Conservation (phyloP, 2,888 invertebrate species). For the Eurytoma californica region DNA sequence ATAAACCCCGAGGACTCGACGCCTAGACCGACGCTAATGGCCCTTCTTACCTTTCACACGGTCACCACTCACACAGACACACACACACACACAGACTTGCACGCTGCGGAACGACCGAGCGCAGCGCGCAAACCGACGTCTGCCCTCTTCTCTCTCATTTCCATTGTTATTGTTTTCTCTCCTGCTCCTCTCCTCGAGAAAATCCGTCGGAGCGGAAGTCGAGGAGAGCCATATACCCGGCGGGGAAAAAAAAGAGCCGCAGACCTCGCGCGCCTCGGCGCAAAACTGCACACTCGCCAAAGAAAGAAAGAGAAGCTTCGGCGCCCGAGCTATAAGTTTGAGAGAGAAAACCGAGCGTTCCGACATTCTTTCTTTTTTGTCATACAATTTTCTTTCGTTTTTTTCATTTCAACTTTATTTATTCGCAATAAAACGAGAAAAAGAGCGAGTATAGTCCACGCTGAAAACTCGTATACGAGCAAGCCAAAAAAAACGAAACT, state of each 20-base stretch:
- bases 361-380: not conserved
- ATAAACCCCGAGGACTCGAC: conserved; percentile 21
- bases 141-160: not conserved
- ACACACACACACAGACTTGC: not conserved
- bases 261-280: not conserved
- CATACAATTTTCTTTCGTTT: too few species aligned
- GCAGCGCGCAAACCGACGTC: too few species aligned
- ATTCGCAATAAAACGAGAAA: not conserved
- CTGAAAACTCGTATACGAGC: too few species aligned
- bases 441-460: not conserved
- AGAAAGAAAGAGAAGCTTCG: conserved; percentile 43
- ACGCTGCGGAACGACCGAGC: too few species aligned
- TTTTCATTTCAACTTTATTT: not conserved
- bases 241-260: not conserved
- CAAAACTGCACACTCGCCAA: conserved; percentile 6
- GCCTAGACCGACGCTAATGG: conserved; percentile 40
- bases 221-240: conserved; percentile 49
- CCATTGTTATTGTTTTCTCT: conserved; percentile 8
- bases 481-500: not conserved
- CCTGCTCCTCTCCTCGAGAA: conserved; percentile 52
- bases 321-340: not conserved
- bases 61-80: not conserved
- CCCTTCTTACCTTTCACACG: conserved; percentile 11
- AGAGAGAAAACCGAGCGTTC: not conserved
- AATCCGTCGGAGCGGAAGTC: conserved; percentile 47